Base-by-base conservation (phyloP, 2,113 vertebrate genomes). In the Cairina moschata region DNA sequence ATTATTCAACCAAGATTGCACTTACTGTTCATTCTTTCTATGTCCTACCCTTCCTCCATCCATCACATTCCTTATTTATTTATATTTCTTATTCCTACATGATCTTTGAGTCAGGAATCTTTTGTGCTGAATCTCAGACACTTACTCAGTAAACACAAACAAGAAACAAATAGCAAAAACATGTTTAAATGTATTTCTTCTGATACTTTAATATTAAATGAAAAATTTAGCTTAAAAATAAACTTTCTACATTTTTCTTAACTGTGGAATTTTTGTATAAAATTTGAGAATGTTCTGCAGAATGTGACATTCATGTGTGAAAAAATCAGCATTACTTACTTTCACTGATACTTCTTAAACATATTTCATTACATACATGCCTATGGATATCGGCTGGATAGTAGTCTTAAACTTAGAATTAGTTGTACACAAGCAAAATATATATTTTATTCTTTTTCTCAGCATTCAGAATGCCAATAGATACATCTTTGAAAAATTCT, bases 21-120 rank as follows among this genome's bases (percentile, higher is more conserved):
- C 42, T 88, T 92, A 2, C 4, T 20, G 17, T 56, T 66, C 5
- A 13, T 69, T 80, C 12, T 52, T 88, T 56, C 16, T 52, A 66
- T 0, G 1, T 60, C 9, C 11, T 80, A 20, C 9, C 2, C 2
- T 69, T 62, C 29, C 17, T 69, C 59, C 4, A 3, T 8, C 69
- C 21, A 32, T 52, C 42, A 17, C 13, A 5, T 17, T 20, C 17
- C 22, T 77, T 5, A 44, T 80, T 76, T 77, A 1, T 62, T 86
- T 69, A 8, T 55, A 36, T 63, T 84, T 83, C 21, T 71, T 5
- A 36, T 59, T 81, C 18, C 8, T 82, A 21, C 5, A 42, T 69
- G 9, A 4, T 26, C 65, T 84, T 9, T 8, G n/a, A 68, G 7
- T 75, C 36, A 80, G 34, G 8, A 83, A 77, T 80, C 16, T 66